phyloP scores from a whole-genome alignment of 1,140 invertebrate species.

The Parapsyche elsis region DNA sequence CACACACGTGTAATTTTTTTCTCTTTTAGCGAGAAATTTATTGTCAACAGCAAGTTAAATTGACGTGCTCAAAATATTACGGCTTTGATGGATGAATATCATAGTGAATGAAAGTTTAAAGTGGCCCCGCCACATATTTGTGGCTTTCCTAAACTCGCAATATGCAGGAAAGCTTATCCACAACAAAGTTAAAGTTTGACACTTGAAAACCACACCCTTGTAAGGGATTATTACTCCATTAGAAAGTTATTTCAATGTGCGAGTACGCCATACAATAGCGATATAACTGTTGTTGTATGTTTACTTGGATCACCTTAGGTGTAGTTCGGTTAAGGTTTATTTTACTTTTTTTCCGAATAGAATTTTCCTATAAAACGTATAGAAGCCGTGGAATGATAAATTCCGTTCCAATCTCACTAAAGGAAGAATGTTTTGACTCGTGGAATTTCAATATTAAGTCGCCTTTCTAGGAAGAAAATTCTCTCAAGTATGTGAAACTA shows the following conservation, averaged over 20 bases:
- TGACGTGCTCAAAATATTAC: too few relatives aligned
- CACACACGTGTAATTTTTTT: too few relatives aligned
- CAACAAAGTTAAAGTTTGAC: conserved; percentile 40
- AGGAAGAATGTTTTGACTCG: conserved; percentile 23
- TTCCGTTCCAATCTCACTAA: conserved; percentile 14
- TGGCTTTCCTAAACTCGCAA: conserved; percentile 28
- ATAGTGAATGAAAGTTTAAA: conserved; percentile 36
- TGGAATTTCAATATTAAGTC: conserved; percentile 40
- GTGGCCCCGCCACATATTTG: conserved; percentile 36
- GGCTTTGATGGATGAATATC: conserved; percentile 37
- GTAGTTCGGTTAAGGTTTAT: background rate
- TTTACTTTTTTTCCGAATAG: background rate
- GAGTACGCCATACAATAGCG: background rate
- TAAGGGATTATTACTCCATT: conserved; percentile 43
- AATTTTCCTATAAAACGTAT: background rate
- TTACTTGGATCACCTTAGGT: too few relatives aligned
- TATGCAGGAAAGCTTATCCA: conserved; percentile 24
- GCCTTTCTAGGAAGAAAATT: conserved; percentile 15
- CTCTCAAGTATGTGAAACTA: conserved; percentile 23
- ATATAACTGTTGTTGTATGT: too few relatives aligned
- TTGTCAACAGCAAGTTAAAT: too few relatives aligned
- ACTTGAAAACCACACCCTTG: conserved; percentile 14
- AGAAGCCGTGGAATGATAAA: conserved; percentile 25
- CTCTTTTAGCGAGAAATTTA: too few relatives aligned
- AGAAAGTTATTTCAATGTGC: conserved; percentile 30